phyloP scores from a whole-genome alignment of 1,140 invertebrate species.

The Drosophila sp. region DNA sequence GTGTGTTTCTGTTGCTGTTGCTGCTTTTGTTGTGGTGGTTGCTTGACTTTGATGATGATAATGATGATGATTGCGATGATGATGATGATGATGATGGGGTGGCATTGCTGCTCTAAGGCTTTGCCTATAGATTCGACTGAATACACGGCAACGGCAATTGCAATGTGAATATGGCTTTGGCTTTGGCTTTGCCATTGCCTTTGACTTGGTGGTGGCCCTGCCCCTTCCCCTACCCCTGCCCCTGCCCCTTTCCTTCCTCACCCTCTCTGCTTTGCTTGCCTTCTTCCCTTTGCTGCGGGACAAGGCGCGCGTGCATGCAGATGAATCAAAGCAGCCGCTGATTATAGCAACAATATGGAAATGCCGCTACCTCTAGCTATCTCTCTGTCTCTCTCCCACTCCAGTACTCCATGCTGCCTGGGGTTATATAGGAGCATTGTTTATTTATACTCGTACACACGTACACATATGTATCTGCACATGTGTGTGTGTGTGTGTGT shows the following conservation, averaged over 20 bases:
- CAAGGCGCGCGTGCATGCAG: slow-evolving; percentile 63
- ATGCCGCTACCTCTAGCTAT: slow-evolving; percentile 50
- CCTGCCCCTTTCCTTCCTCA: neutral
- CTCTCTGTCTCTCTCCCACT: slow-evolving; percentile 8
- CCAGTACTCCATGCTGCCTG: slow-evolving; percentile 34
- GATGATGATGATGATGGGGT: slow-evolving; percentile 66
- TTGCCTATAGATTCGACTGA: slow-evolving; percentile 43
- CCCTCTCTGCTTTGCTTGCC: neutral
- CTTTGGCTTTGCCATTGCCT: slow-evolving; percentile 37
- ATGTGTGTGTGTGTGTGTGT: slow-evolving; percentile 36
- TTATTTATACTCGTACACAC: slow-evolving; percentile 68
- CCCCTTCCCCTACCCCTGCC: neutral
- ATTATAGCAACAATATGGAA: slow-evolving; percentile 81
- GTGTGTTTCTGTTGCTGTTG: slow-evolving; percentile 42
- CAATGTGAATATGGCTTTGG: slow-evolving; percentile 24
- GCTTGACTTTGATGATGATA: slow-evolving; percentile 53
- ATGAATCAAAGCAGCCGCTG: slow-evolving; percentile 79
- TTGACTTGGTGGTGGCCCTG: slow-evolving; percentile 43
- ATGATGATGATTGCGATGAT: slow-evolving; percentile 59
- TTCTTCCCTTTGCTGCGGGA: too few species aligned
- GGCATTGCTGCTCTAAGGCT: slow-evolving; percentile 56
- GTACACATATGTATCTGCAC: slow-evolving; percentile 44
- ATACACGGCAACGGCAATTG: slow-evolving; percentile 17
- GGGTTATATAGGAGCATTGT: slow-evolving; percentile 73
- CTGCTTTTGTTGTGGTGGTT: slow-evolving; percentile 21